phyloP scores from a whole-genome alignment of 2,888 invertebrate genomes.

The Horisme vitalbata region DNA sequence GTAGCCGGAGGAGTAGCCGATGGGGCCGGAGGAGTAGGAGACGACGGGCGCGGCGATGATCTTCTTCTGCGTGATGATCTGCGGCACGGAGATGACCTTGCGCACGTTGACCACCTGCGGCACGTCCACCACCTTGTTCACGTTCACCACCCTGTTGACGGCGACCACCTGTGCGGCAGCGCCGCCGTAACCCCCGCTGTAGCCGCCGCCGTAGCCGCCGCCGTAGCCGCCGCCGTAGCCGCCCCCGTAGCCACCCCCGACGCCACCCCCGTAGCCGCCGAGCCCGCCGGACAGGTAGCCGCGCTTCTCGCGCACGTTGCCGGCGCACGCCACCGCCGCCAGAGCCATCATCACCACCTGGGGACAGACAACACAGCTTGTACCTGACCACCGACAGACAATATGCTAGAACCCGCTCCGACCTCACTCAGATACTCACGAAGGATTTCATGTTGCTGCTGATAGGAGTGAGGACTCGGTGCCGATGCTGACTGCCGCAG shows the following conservation, averaged over 20 bases:
- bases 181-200: conserved; percentile 15
- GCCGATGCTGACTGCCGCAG: not conserved
- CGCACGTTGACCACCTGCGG: conserved; percentile 36
- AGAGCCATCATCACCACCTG: conserved; percentile 21
- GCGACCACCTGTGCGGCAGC: conserved; percentile 27
- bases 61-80: conserved; percentile 31
- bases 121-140: conserved; percentile 33
- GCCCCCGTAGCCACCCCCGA: conserved; percentile 22
- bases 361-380: conserved; percentile 21
- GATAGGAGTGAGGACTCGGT: not conserved
- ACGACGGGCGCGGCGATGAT: conserved; percentile 23
- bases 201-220: conserved; percentile 12
- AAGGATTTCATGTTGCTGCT: conserved; percentile 21
- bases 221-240: conserved; percentile 11
- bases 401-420: no score
- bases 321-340: conserved; percentile 29
- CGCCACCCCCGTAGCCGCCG: conserved; percentile 24
- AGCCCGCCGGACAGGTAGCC: conserved; percentile 26
- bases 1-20: conserved; percentile 19
- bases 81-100: conserved; percentile 34
- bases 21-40: conserved; percentile 7
- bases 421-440: conserved; percentile 19
- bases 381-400: no score
- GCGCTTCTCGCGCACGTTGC: conserved; percentile 37
- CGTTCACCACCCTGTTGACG: conserved; percentile 32